Conservation (phyloP, 2,113 vertebrate genomes). For the Brachypodius melanocephalos region DNA sequence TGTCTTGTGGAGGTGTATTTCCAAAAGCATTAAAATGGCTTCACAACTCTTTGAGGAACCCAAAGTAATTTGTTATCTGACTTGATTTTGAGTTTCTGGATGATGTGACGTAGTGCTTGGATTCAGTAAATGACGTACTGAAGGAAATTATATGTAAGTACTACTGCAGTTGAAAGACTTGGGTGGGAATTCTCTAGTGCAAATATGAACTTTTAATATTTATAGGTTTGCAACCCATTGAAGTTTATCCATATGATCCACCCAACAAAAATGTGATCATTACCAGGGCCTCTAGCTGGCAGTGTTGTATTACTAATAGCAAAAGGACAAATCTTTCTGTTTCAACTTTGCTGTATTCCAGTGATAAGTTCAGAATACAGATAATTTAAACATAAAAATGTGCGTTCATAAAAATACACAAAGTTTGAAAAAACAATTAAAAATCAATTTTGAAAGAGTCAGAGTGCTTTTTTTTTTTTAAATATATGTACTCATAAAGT, state of each 20-base stretch:
- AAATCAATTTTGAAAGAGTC: background rate
- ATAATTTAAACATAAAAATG: background rate
- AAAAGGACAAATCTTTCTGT: background rate
- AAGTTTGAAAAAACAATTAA: background rate
- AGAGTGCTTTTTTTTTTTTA: background rate
- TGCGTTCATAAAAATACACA: background rate
- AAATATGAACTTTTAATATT: background rate
- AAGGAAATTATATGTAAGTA: background rate
- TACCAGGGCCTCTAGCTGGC: slow-evolving; percentile 38
- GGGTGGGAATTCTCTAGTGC: background rate
- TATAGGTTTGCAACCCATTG: background rate
- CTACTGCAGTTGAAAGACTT: background rate
- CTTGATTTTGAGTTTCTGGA: background rate
- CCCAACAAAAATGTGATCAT: background rate
- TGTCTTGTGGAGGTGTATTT: background rate
- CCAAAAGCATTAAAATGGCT: background rate
- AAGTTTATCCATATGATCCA: background rate
- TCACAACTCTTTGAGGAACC: background rate
- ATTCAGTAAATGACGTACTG: background rate
- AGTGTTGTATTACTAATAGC: slow-evolving; percentile 43
- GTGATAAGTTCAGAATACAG: background rate
- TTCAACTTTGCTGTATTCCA: background rate
- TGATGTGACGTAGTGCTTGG: background rate
- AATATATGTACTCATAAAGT: background rate
- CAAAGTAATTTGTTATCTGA: background rate